Evolutionary conservation across 2,113 vertebrate species (phyloP), one percentile per base, ranked within the genome.

Genomic region (Petroica traversi): DNA sequence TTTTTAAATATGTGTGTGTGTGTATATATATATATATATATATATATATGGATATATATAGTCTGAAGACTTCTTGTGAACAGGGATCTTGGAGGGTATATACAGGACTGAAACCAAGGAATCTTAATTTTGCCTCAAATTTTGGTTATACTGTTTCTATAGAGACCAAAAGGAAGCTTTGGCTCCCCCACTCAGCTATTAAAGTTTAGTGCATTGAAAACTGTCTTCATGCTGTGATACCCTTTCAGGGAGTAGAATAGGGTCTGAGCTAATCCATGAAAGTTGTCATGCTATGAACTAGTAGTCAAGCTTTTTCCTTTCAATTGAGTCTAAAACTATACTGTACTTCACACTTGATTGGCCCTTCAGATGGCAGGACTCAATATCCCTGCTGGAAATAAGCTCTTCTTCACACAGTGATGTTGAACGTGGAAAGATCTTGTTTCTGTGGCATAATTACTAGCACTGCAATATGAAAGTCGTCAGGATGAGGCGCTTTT

Each of bases 261-360:
- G 98, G 98, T 99, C 99, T 99, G 98, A 98, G 99, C 99, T 99
- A 99, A 99, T 99, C 99, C 99, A 99, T 99, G 98, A 99, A 99
- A 99, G 99, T 99, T 99, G 99, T 98, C 98, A 99, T 98, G 98
- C 99, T 99, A 99, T 99, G 98, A 99, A 99, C 98, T 98, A 98
- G 98, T 98, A 98, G 99, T 99, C 99, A 99, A 99, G 98, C 98
- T 99, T 98, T 99, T 99, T 98, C 98, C 99, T 99, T 99, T 99
- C 99, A 99, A 99, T 98, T 98, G 96, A 98, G 98, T 98, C 98
- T 98, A 98, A 98, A 99, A 98, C 98, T 98, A 98, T 98, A 98
- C 98, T 98, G 98, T 97, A 98, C 99, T 99, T 99, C 98, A 99
- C 99, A 99, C 99, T 99, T 99, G 98, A 99, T 99, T 99, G 99